phyloP scores from a whole-genome alignment of 2,888 invertebrate genomes.

The Ephialtes manifestator region DNA sequence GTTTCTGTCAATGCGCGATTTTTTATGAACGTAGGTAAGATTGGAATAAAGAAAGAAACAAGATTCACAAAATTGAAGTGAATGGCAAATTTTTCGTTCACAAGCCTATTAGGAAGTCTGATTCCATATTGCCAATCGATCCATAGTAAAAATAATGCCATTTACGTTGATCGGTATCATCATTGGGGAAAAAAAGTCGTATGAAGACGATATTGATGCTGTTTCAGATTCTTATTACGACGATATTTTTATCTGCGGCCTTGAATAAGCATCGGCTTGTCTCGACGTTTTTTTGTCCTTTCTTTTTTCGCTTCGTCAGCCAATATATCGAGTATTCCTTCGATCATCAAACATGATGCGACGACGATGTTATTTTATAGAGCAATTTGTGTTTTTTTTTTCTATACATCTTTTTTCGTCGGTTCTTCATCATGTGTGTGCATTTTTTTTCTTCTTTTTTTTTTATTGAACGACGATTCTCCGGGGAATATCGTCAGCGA shows the following conservation, averaged over 20 bases:
- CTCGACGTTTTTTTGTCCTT: not conserved
- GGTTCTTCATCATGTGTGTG: constrained; percentile 17
- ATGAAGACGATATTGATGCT: not conserved
- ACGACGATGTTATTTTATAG: constrained; percentile 25
- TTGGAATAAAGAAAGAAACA: too few relatives aligned
- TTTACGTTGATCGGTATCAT: not conserved
- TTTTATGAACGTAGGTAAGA: too few relatives aligned
- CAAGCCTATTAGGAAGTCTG: too few relatives aligned
- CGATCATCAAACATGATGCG: constrained; percentile 1
- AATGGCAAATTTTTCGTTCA: too few relatives aligned
- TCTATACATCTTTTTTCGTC: not conserved
- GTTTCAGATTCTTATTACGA: not conserved
- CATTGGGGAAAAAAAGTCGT: not conserved
- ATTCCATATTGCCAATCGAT: too few relatives aligned
- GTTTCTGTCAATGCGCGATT: too few relatives aligned
- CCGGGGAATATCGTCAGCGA: constrained; percentile 20
- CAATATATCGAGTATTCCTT: constrained; percentile 32
- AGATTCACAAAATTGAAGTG: too few relatives aligned
- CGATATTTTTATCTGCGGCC: not conserved
- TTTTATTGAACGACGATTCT: constrained; percentile 27
- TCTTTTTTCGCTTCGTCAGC: constrained; percentile 25
- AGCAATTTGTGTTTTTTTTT: constrained; percentile 16
- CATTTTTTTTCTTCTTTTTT: constrained; percentile 34
- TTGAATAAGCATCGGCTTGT: not conserved
- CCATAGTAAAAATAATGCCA: too few relatives aligned